These are phyloP conservation scores for Martes martes DNA, from an alignment of 2,113 vertebrate genomes.

Conservation along the genomic window DNA sequence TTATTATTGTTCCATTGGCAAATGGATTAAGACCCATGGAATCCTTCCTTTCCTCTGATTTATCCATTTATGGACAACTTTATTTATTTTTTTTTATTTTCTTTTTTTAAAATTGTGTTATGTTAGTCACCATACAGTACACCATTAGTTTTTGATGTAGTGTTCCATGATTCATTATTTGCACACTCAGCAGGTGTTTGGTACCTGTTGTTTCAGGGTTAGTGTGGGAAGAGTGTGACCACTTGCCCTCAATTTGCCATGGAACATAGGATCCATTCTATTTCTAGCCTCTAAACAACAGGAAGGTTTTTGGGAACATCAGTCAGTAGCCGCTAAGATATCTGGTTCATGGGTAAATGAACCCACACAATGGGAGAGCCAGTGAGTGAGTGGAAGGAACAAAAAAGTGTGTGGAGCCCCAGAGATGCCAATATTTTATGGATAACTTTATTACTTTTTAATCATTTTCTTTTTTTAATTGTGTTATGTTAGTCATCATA, in stretches of 20 bases:
- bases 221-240: not conserved
- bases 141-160: too few species aligned
- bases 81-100: too few species aligned
- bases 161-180: too few species aligned
- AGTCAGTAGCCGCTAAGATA: not conserved
- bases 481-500: too few species aligned
- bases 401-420: not conserved
- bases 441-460: not conserved
- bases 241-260: not conserved
- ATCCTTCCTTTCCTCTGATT: not conserved
- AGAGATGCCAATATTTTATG: not conserved
- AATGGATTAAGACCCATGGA: not conserved
- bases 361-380: not conserved
- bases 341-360: not conserved
- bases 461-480: too few species aligned
- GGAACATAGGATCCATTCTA: not conserved
- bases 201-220: not conserved
- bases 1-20: not conserved
- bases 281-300: not conserved
- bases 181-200: too few species aligned
- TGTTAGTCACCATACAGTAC: too few species aligned
- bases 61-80: too few species aligned
- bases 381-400: not conserved
- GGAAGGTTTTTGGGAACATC: not conserved
- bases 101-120: too few species aligned